Base-by-base conservation (phyloP, 2,113 vertebrate genomes). In the Syrmaticus mikado region DNA sequence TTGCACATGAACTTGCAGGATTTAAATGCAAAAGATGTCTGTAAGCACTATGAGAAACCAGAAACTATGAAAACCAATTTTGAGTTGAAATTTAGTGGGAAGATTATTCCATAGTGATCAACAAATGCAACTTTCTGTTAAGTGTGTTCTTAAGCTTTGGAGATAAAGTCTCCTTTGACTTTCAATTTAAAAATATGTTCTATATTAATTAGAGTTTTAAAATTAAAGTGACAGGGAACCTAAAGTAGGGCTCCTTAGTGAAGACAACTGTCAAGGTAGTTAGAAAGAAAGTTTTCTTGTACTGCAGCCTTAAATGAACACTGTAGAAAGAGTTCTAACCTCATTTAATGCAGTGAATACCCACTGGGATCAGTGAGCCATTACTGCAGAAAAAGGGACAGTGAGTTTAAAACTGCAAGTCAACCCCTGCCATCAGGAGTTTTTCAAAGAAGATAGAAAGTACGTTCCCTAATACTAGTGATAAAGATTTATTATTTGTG, bases 1-100 rank as follows among this genome's bases (percentile, higher is more conserved):
- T 73, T 91, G 36, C 82, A 92, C 52, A 53, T 52, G 46, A 41
- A 10, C 92, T 93, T 94, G 76, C 41, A 46, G 67, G 67, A 87
- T 87, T 94, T 87, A 92, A 92, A 89, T 46, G 52, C 30, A 75
- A 77, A 82, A 85, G 34, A 52, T 6, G 2, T 60, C 72, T 64
- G 11, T 46, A 80, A 89, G 38, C 43, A 38, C 12, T 55, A 4
- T 45, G 50, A 74, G 60, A 89, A 87, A 79, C 43, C 34, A 32
- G 41, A 43, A 43, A 43, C 41, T 43, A 43, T 43, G 41, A 43
- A 43, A 43, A 43, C 43, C 34, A 32, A 12, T 85, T 91, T 38
- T 85, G 64, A 85, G 38, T 83, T 80, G 27, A 78, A 89, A 76
- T 64, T 81, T 64, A 28, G 20, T 67, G n/a, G 32, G 12, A 91